A percentile compares a stretch with the other conserved stretches of the same genome.
Evolutionary conservation across 37 sponge, comb jelly and placozoan genomes (phyloP).

Genomic region (Tethya wilhelma): DNA sequence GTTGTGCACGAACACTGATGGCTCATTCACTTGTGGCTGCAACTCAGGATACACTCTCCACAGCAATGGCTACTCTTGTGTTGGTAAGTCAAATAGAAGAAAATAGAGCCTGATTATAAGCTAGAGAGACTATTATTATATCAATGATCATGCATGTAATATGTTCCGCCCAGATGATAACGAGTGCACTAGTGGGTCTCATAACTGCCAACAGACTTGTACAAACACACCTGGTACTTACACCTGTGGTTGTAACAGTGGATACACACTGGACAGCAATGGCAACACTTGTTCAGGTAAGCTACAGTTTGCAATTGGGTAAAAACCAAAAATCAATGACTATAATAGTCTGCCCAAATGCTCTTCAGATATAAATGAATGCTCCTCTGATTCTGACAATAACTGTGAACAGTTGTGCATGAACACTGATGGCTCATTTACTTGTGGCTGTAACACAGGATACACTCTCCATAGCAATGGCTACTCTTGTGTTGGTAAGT

Average conservation of each 20-base stretch:
- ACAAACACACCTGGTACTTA: too few relatives aligned
- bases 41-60: too few relatives aligned
- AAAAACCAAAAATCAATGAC: too few relatives aligned
- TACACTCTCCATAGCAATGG: conserved; percentile 24
- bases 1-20: not conserved
- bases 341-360: too few relatives aligned
- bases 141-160: too few relatives aligned
- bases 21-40: not conserved
- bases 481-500: conserved; percentile 13
- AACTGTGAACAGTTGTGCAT: conserved; percentile 30
- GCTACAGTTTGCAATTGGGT: not conserved
- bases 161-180: not conserved
- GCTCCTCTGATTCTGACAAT: not conserved
- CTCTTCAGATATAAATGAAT: conserved; percentile 37
- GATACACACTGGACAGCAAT: not conserved
- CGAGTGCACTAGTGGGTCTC: not conserved
- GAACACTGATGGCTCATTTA: conserved; percentile 37
- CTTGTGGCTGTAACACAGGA: conserved; percentile 42
- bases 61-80: too few relatives aligned
- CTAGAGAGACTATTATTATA: too few relatives aligned
- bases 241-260: too few relatives aligned
- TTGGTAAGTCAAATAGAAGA: too few relatives aligned
- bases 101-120: too few relatives aligned
- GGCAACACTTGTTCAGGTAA: not conserved
- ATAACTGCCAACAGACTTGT: not conserved